phyloP scores from a whole-genome alignment of 2,888 invertebrate genomes.

The Agrypnus murinus region DNA sequence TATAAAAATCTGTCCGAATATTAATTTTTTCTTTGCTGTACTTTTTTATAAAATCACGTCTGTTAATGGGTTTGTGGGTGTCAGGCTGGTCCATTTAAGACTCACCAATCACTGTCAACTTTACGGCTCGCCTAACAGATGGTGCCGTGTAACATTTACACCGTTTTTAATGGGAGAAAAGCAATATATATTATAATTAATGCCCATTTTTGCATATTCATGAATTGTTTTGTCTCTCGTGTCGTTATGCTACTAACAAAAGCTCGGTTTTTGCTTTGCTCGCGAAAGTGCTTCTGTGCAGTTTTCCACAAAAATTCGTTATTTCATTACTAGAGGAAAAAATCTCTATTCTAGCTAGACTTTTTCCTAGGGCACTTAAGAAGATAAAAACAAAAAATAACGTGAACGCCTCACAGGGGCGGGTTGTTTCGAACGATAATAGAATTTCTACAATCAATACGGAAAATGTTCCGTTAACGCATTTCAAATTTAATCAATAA shows the following conservation, averaged over 20 bases:
- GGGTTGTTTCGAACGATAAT: not conserved
- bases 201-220: slow-evolving; percentile 53
- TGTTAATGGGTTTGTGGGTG: slow-evolving; percentile 40
- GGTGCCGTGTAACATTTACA: slow-evolving; percentile 45
- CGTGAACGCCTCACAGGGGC: not conserved
- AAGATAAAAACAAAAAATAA: slow-evolving; percentile 2
- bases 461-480: slow-evolving; percentile 16
- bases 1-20: slow-evolving; percentile 16
- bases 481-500: slow-evolving; percentile 31
- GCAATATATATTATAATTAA: slow-evolving; percentile 53
- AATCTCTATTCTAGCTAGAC: not conserved
- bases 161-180: slow-evolving; percentile 45
- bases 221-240: slow-evolving; percentile 49
- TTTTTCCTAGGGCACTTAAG: not conserved
- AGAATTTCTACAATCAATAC: slow-evolving; percentile 21
- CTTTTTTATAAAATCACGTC: slow-evolving; percentile 37
- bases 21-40: slow-evolving; percentile 24
- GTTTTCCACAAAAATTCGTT: slow-evolving; percentile 3
- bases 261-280: slow-evolving; percentile 34
- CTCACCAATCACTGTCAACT: slow-evolving; percentile 49
- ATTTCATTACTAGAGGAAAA: not conserved
- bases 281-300: slow-evolving; percentile 15
- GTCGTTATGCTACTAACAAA: slow-evolving; percentile 36
- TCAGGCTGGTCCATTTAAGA: slow-evolving; percentile 47
- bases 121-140: slow-evolving; percentile 40